Conservation (phyloP, 2,797 vertebrate genomes). For the Pangasius krempfi region DNA sequence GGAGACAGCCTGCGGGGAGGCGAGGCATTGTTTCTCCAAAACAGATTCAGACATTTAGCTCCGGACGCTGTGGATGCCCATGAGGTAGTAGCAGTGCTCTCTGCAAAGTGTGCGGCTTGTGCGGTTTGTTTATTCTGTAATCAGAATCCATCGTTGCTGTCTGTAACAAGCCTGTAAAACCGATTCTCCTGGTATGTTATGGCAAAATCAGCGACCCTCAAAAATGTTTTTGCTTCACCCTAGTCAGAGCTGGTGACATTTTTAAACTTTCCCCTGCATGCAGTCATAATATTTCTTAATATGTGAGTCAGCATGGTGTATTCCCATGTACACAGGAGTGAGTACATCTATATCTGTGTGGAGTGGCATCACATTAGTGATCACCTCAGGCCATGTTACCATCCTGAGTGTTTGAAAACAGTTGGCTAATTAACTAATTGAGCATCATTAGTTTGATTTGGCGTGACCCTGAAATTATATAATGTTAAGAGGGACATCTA, state of each 20-base stretch:
- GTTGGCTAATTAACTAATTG: constrained; percentile 2
- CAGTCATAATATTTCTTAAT: constrained; percentile 16
- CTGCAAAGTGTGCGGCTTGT: not conserved
- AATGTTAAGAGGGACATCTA: not conserved
- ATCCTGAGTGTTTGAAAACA: constrained; percentile 8
- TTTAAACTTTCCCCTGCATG: constrained; percentile 5
- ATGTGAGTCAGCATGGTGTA: constrained; percentile 8
- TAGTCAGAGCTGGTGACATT: constrained; percentile 33
- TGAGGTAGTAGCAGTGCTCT: constrained; percentile 56
- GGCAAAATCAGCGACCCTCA: constrained; percentile 31
- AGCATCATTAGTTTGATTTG: constrained; percentile 5
- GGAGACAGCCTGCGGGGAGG: constrained; percentile 42
- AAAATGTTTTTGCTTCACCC: constrained; percentile 9
- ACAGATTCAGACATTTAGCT: constrained; percentile 40
- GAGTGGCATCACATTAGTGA: constrained; percentile 16
- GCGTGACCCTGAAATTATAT: not conserved
- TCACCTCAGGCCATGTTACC: constrained; percentile 18
- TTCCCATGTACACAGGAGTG: not conserved
- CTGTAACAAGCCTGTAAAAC: constrained; percentile 39
- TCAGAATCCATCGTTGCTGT: constrained; percentile 49
- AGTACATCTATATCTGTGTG: not conserved
- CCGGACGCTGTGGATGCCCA: constrained; percentile 33
- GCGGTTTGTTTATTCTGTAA: constrained; percentile 52
- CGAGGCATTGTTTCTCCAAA: constrained; percentile 50
- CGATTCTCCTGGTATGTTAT: constrained; percentile 34